Base-by-base conservation (phyloP, 2,797 vertebrate genomes). In the Anguilla pacifica region DNA sequence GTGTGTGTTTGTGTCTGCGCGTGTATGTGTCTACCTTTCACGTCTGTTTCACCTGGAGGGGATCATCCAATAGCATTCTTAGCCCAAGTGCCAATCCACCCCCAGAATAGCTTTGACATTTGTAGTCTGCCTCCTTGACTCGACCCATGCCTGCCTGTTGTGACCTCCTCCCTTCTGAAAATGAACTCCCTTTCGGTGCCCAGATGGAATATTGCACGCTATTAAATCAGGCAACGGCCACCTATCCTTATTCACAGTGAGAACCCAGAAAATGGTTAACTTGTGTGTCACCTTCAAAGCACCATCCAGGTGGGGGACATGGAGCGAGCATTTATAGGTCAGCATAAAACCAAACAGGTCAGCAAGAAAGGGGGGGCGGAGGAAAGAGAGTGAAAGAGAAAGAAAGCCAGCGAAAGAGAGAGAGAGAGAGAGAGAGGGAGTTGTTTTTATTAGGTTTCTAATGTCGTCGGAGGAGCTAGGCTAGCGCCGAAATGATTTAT, bases 381-480 rank as follows among this genome's bases (percentile, higher is more conserved):
- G 83, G 53, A 11, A 43, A 53, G 79, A 86, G 39, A 88, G 83
- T 39, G 77, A 85, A 19, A 67, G 74, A 74, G 74, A 79, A 61
- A 89, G 67, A 86, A 53, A 88, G 85, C 28, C 64, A 86, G n/a
- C 59, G 74, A 74, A 64, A 70, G 55, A 89, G 67, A 85, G 59
- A 88, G 82, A 89, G 87, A 88, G 84, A 85, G 90, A 90, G 82
- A 89, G 87, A 88, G 85, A 85, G 91, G 91, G 90, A 90, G 93
- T 89, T 39, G 91, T 90, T 96, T 96, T 95, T 96, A 96, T 96
- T 95, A 96, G 95, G 95, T 96, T 96, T 95, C 94, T 95, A 96
- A 96, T 95, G 94, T 93, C 94, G 93, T 93, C 94, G 95, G 95
- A 96, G 95, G 94, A 94, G 94, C 91, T 91, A 93, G 93, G 94